Base-by-base conservation (phyloP, 2,797 vertebrate species). In the Rhinatrema bivittatum region DNA sequence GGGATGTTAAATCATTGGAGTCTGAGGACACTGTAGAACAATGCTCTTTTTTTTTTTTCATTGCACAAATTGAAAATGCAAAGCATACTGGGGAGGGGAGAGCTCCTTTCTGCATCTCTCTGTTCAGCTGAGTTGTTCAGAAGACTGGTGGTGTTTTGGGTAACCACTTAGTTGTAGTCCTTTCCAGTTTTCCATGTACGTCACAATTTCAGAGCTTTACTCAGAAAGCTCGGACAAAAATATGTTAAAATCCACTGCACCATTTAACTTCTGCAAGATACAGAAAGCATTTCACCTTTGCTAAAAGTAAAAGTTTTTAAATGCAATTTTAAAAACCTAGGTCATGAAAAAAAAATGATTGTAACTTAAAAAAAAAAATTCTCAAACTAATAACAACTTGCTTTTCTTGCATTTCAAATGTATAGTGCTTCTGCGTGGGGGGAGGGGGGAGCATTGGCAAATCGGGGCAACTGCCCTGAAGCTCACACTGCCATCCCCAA, bases 1-100 rank as follows among this genome's bases (percentile, higher is more conserved):
- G 53, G 63, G 54, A 65, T 71, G 81, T 87, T 80, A 73, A n/a
- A 85, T 86, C 78, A 78, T 35, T 32, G 49, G 46, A 53, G 58
- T 55, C 56, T 44, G 60, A 61, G 70, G 67, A 68, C 29, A 42
- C 60, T 60, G 65, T 65, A 68, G 70, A 70, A 71, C 61, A 50
- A 62, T 54, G 63, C 62, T 60, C 62, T 73, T 68, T 62, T 60
- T 58, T 68, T 53, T 63, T 73, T 68, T 62, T 60, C 58, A 68
- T 53, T 63, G 73, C 50, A 53, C 59, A 62, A 66, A 70, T 74
- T 70, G 74, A 72, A 81, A 71, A 62, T 53, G 60, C 50, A 69
- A 72, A 62, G 62, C 32, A 60, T 53, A 60, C 75, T 68, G 63
- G 70, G 26, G 50, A 42, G 53, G n/a, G n/a, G n/a, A 53, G 65